Base-by-base conservation (phyloP, 2,888 invertebrate genomes). In the Drosophila engyochracea region DNA sequence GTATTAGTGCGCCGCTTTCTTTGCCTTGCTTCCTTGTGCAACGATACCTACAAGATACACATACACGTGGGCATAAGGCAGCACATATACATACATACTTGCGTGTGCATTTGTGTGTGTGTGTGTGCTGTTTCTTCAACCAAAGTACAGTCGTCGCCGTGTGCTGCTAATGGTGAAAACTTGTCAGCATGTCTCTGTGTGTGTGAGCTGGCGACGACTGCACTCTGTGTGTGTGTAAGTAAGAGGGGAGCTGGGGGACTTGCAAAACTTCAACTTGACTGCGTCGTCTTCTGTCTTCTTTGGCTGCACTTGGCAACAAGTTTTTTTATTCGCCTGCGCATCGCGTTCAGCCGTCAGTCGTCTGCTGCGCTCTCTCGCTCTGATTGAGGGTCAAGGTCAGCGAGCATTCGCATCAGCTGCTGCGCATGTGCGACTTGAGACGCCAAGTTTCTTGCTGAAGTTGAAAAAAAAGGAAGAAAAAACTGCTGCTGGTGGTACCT, bases 381-480 rank as follows among this genome's bases (percentile, higher is more conserved):
- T 78, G 83, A 88, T 90, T 88, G 85, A 88, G 90, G 87, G 87
- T 88, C 87, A 88, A 88, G 87, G 87, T 88, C 87, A 88, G 90
- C 73, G 64, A 74, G 66, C 79, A 79, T 72, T 70, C 73, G 70
- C 74, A 89, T 88, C 87, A 88, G 87, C 87, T 87, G 87, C 89
- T 84, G 87, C 87, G 90, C 88, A 88, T 83, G 90, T 83, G 90
- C 82, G 78, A 44, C 76, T 65, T 57, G 37, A 58, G 64, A 52
- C 66, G 59, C 28, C 37, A 68, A 73, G 62, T 62, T 74, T 60
- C 63, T 51, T n/a, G 47, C 25, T 25, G 60, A 60, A 66, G 55
- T 49, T 47, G 35, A 35, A 35, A 35, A 35, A 33, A 35, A 35
- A 5, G 14, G 1, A 55, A 37, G 25, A 59, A 31, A 44, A 35